These are phyloP conservation scores for Porites cylindrica DNA, from an alignment of 92 coral and sea anemone species.

Conservation along the genomic window DNA sequence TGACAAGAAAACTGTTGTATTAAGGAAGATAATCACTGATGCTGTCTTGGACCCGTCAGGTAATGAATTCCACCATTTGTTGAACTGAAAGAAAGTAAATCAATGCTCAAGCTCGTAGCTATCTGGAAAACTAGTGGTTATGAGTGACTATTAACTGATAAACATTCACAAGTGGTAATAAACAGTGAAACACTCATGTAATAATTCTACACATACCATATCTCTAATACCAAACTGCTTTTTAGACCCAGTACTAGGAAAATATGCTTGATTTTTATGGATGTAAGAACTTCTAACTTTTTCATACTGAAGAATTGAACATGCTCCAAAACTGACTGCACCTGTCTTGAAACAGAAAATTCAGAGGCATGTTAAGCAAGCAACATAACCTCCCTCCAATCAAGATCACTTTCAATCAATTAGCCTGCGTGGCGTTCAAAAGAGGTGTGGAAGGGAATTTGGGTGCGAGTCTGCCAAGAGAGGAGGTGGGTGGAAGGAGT, in stretches of 20 bases:
- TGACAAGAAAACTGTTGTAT: slow-evolving; percentile 80
- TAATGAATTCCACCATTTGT: slow-evolving; percentile 93
- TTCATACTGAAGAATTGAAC: slow-evolving; percentile 93
- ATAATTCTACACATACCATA: slow-evolving; percentile 10
- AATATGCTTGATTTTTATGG: not conserved
- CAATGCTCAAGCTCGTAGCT: not conserved
- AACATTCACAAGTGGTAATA: too few species aligned
- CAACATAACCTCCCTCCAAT: not conserved
- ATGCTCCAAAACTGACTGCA: slow-evolving; percentile 83
- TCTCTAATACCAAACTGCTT: slow-evolving; percentile 55
- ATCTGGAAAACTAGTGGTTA: too few species aligned
- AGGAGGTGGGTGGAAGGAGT: too few species aligned
- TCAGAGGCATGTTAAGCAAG: not conserved
- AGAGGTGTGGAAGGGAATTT: too few species aligned
- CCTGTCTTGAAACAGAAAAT: slow-evolving; percentile 70
- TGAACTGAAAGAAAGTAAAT: slow-evolving; percentile 59
- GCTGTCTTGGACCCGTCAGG: slow-evolving; percentile 95
- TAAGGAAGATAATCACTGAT: slow-evolving; percentile 81
- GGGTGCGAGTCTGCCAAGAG: too few species aligned
- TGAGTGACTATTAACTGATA: too few species aligned
- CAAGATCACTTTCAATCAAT: not conserved
- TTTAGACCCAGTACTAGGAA: slow-evolving; percentile 29
- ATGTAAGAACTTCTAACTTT: slow-evolving; percentile 66
- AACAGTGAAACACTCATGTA: too few species aligned
- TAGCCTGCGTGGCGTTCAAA: too few species aligned